Base-by-base conservation (phyloP, 2,797 vertebrate species). In the Hydrolagus colliei region DNA sequence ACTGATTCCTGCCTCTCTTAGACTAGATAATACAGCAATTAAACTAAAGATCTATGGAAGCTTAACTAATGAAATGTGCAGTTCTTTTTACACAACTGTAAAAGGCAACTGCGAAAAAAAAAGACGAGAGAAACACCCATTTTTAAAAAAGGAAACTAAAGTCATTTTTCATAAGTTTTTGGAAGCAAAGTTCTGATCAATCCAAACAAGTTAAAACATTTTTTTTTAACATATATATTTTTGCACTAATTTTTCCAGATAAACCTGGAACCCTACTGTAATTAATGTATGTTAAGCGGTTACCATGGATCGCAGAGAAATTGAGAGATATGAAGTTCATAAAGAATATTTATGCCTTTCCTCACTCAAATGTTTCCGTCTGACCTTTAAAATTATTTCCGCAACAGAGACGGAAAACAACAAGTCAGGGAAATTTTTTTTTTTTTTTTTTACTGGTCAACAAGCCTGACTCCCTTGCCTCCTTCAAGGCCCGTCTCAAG, bases 31-130 rank as follows among this genome's bases (percentile, higher is more conserved):
- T 87, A 88, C 86, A 77, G 86, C 86, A 88, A 87, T 16, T 0
- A 89, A 87, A 86, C 41, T 87, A 72, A 27, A 89, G 89, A 88
- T 89, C 87, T 88, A 89, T 75, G 86, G 87, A 87, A 86, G 88
- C 87, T 85, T 90, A 3, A 89, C 87, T 84, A 86, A 86, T 87
- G 88, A 85, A 86, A 86, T 87, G 88, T 75, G 87, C 90, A 73
- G 89, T 16, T 73, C 67, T 7, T 35, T 85, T 88, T 88, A 89
- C 89, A 91, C 89, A 86, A 88, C 86, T 79, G 88, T 80, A 87
- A 86, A 87, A 90, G 93, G 91, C 92, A 92, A 92, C 92, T 52
- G 6, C 41, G 6, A 52, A 52, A 52, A 52, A 52, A 52, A 52
- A 52, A 52, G 41, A 6, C 41, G 6, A 3, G 41, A 52, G 41